Conservation (phyloP, 1,140 invertebrate genomes). For the Paracyclopina nana region DNA sequence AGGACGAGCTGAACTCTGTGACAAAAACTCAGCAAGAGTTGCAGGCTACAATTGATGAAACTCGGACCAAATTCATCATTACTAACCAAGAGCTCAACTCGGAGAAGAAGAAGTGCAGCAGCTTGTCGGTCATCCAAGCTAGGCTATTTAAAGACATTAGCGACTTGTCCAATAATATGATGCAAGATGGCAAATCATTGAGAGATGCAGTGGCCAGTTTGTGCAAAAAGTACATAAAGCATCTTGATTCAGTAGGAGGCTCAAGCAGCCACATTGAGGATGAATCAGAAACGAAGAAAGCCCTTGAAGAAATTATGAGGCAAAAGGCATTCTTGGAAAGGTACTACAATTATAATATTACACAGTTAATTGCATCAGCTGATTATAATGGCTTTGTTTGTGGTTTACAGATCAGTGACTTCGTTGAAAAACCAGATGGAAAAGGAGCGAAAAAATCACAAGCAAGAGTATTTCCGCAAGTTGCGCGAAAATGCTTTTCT, state of each 20-base stretch:
- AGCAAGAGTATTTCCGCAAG: not conserved
- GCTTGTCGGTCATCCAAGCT: not conserved
- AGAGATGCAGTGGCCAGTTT: not conserved
- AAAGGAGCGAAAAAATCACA: not conserved
- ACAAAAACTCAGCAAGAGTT: constrained; percentile 1
- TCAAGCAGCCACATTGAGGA: not conserved
- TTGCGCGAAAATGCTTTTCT: constrained; percentile 5
- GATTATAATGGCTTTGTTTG: too few species aligned
- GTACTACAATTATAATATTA: too few species aligned
- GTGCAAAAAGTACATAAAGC: not conserved
- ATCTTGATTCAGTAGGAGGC: not conserved
- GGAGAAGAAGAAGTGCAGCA: not conserved
- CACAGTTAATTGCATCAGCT: too few species aligned
- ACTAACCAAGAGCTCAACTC: not conserved
- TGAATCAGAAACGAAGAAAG: not conserved
- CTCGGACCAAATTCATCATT: not conserved
- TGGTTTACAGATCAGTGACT: too few species aligned
- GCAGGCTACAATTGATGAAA: not conserved
- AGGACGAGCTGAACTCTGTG: constrained; percentile 11
- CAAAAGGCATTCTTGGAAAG: constrained; percentile 9
- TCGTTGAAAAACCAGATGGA: constrained; percentile 8
- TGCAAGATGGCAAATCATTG: not conserved
- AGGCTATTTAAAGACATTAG: not conserved
- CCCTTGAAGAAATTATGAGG: constrained; percentile 4
- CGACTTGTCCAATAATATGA: not conserved